Percentiles rank a stretch among this genome's conserved stretches.
Conservation (phyloP, 2,113 vertebrate species). For the Macroglossus sobrinus region DNA sequence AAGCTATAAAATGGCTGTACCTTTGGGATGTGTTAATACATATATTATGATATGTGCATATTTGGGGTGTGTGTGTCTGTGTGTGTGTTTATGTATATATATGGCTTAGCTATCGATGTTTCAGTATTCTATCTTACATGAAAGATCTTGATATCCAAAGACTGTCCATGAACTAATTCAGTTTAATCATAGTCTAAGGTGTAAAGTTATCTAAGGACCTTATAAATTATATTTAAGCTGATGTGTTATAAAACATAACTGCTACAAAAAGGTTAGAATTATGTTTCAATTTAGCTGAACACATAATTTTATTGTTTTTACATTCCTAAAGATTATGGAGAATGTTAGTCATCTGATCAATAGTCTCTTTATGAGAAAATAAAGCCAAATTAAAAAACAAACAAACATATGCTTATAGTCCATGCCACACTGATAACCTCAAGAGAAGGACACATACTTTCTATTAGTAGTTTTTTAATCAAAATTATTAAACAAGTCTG, state of each 20-base stretch:
- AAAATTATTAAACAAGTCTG: not conserved
- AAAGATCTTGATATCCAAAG: not conserved
- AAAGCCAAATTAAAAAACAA: not conserved
- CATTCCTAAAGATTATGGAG: not conserved
- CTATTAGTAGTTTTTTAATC: not conserved
- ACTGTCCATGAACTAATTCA: not conserved
- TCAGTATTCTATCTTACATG: not conserved
- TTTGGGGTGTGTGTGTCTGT: not conserved
- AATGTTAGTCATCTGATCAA: not conserved
- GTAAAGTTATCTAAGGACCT: not conserved
- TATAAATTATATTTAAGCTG: not conserved
- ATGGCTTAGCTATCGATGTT: not conserved
- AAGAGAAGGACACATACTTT: not conserved
- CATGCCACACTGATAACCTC: not conserved
- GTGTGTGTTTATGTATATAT: fast-evolving
- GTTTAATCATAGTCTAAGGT: not conserved
- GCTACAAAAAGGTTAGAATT: not conserved
- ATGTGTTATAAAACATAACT: not conserved
- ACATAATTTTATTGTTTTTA: not conserved
- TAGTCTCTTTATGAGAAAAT: not conserved
- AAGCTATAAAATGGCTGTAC: not conserved
- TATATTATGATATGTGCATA: not conserved
- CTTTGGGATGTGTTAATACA: not conserved
- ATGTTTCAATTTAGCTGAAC: not conserved
- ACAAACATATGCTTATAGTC: not conserved